phyloP scores from a whole-genome alignment of 2,113 vertebrate species.

The Colinus virginianus region DNA sequence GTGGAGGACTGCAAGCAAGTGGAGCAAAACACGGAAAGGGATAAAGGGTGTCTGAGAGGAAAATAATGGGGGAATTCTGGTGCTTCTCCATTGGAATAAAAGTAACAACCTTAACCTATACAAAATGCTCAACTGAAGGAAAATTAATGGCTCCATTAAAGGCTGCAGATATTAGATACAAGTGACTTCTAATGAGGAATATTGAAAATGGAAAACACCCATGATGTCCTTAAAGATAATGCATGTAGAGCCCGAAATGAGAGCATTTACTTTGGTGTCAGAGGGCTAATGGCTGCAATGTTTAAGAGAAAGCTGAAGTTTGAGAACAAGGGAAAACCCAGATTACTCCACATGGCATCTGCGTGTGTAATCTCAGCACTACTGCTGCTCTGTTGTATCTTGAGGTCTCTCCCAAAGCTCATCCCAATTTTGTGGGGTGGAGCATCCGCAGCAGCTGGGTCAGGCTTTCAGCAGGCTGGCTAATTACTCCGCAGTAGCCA shows the following conservation, averaged over 20 bases:
- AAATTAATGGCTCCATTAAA: constrained; percentile 11
- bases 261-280: neutral
- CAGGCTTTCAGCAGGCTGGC: neutral
- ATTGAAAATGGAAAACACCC: neutral
- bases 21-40: neutral
- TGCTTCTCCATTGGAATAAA: constrained; percentile 19
- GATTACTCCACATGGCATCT: neutral
- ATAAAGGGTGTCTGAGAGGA: neutral
- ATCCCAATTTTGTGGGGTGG: neutral
- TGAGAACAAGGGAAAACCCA: neutral
- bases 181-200: constrained; percentile 37
- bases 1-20: neutral
- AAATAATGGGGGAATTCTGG: constrained; percentile 11
- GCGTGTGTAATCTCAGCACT: neutral
- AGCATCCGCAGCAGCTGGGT: neutral
- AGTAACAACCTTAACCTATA: constrained; percentile 3
- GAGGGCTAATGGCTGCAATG: neutral
- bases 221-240: neutral
- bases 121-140: neutral
- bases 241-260: neutral
- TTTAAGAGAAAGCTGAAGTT: constrained; percentile 11
- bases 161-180: neutral
- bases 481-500: neutral
- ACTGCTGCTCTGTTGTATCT: neutral
- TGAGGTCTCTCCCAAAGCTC: rapidly evolving